phyloP scores from a whole-genome alignment of 1,140 invertebrate genomes.

The Drosophila arizonae region DNA sequence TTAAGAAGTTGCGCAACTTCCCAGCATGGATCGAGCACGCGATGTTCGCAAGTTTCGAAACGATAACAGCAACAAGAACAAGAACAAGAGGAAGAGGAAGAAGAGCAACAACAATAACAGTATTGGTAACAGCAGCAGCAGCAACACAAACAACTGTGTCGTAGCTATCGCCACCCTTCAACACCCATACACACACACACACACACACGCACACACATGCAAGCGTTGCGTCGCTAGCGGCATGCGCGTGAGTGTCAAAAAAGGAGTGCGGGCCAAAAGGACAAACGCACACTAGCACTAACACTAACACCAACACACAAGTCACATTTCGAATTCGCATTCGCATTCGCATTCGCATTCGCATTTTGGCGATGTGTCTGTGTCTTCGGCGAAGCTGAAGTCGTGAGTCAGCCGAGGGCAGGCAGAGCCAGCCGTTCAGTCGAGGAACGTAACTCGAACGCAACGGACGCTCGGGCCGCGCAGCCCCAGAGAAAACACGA shows the following conservation, averaged over 20 bases:
- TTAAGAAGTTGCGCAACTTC: slow-evolving; percentile 24
- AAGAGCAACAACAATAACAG: slow-evolving; percentile 5
- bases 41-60: slow-evolving; percentile 10
- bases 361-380: slow-evolving; percentile 15
- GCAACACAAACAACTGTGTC: slow-evolving; percentile 14
- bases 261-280: slow-evolving; percentile 15
- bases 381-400: slow-evolving; percentile 27
- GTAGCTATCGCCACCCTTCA: background rate
- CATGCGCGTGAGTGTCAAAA: slow-evolving; percentile 43
- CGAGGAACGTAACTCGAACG: slow-evolving; percentile 69
- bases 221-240: slow-evolving; percentile 20
- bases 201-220: background rate
- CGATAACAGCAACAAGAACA: background rate
- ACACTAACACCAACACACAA: background rate
- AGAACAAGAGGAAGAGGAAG: background rate
- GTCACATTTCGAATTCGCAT: slow-evolving; percentile 13
- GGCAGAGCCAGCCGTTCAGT: slow-evolving; percentile 43
- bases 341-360: slow-evolving; percentile 27
- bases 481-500: slow-evolving; percentile 18
- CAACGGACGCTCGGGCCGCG: slow-evolving; percentile 52
- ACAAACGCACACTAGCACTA: background rate
- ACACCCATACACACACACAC: background rate
- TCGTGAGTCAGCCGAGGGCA: slow-evolving; percentile 28
- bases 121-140: background rate
- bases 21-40: slow-evolving; percentile 23